Conservation (phyloP, 2,797 vertebrate genomes). For the Chrysocyon brachyurus region DNA sequence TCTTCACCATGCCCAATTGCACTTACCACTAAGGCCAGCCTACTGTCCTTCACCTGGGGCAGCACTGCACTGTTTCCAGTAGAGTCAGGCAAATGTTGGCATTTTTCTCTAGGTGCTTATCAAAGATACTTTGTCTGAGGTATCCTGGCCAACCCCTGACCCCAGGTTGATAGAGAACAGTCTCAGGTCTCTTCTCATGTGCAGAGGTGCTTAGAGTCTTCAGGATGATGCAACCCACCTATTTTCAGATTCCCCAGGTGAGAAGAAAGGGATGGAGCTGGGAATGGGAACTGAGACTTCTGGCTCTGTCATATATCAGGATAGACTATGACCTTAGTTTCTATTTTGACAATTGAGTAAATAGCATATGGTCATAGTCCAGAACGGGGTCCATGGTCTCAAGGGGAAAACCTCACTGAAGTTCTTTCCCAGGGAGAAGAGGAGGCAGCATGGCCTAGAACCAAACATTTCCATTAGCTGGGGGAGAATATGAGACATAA, state of each 20-base stretch:
- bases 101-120: not conserved
- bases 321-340: not conserved
- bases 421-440: not conserved
- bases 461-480: not conserved
- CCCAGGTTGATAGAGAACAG: not conserved
- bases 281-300: not conserved
- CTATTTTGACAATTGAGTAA: not conserved
- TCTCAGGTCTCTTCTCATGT: not conserved
- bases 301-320: not conserved
- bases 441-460: not conserved
- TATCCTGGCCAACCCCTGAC: not conserved
- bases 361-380: not conserved
- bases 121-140: not conserved
- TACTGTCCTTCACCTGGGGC: not conserved
- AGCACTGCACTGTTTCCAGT: not conserved
- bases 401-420: not conserved
- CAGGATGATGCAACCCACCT: not conserved
- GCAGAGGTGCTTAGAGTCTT: not conserved
- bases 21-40: not conserved
- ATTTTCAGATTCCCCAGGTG: not conserved
- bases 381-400: not conserved
- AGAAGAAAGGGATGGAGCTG: not conserved
- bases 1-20: not conserved
- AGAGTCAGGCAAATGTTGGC: not conserved
- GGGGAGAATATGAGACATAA: not conserved